These are phyloP conservation scores for Pseudococcus jackbeardsleyi DNA, from an alignment of 2,888 invertebrate genomes.

Conservation along the genomic window DNA sequence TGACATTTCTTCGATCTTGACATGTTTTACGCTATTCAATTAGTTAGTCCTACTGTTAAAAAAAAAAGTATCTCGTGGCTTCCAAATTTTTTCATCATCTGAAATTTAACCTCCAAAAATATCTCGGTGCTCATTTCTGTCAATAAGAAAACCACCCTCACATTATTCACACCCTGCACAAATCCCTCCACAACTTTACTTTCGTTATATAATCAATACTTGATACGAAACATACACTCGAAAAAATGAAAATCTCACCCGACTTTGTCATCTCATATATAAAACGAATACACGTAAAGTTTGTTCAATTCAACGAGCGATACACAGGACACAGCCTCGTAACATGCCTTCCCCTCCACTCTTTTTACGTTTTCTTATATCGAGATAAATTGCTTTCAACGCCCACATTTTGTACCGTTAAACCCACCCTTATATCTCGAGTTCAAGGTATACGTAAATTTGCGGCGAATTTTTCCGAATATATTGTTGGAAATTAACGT, in stretches of 20 bases:
- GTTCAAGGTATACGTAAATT: constrained; percentile 23
- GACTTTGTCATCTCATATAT: not conserved
- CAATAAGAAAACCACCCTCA: not conserved
- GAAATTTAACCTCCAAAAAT: not conserved
- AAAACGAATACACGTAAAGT: constrained; percentile 19
- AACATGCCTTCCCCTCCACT: not conserved
- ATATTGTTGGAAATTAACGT: constrained; percentile 10
- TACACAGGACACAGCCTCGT: not conserved
- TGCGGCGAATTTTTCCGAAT: constrained; percentile 20
- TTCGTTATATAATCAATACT: not conserved
- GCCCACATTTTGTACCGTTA: not conserved
- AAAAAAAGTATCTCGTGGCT: too few relatives aligned
- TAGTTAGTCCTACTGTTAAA: too few relatives aligned
- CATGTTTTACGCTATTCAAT: not conserved
- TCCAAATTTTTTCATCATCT: not conserved
- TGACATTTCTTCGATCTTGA: not conserved
- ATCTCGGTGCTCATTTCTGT: not conserved
- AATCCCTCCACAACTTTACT: not conserved
- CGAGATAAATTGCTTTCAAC: constrained; percentile 2
- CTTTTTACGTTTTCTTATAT: not conserved
- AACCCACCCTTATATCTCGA: not conserved
- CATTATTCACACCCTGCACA: not conserved
- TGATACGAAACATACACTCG: not conserved
- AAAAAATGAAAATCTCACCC: constrained; percentile 3
- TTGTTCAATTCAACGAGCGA: constrained; percentile 14